Base-by-base conservation (phyloP, 2,888 invertebrate genomes). In the Ormyrus pomaceus region DNA sequence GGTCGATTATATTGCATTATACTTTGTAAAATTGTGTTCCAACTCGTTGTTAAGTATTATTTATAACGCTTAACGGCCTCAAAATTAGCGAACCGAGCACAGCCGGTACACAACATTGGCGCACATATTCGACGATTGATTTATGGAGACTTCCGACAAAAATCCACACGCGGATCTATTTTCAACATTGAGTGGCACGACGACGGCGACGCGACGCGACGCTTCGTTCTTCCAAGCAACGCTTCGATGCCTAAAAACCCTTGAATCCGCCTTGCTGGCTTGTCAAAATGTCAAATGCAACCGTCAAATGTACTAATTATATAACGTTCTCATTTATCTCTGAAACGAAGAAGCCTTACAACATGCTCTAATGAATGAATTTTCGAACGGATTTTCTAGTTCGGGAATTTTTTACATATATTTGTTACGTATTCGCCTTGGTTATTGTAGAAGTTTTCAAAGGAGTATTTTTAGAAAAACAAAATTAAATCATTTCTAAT, bases 271-370 rank as follows among this genome's bases (percentile, higher is more conserved):
- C 75, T 46, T 34, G 51, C 69, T 34, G n/a, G 10, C 64, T 77
- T 64, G 70, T 77, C 70, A 77, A 64, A 77, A 5, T 48, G 77
- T 77, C 77, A 70, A 77, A 69, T 56, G 55, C 56, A 76, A 68
- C 48, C 76, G n/a, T n/a, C 56, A 46, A 77, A 70, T 59, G 48
- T 6, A 56, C 69, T 70, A 68, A 70, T 77, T 77, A 77, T 58
- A 70, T 62, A 70, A 77, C 48, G 8, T 5, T 5, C 69, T 69
- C 19, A 59, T 45, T 34, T 50, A 45, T 62, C n/a, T 77, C 45
- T 6, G 45, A 51, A 34, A 45, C n/a, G 6, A 53, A 61, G 59
- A 75, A 75, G 7, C 34, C 34, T 34, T 34, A 34, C 45, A 11
- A 50, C 6, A 45, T 6, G 48, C 48, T 34, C 4, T 3, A 34